Evolutionary conservation across 2,888 invertebrate genomes (phyloP).

Genomic region (Pinctada fucata): DNA sequence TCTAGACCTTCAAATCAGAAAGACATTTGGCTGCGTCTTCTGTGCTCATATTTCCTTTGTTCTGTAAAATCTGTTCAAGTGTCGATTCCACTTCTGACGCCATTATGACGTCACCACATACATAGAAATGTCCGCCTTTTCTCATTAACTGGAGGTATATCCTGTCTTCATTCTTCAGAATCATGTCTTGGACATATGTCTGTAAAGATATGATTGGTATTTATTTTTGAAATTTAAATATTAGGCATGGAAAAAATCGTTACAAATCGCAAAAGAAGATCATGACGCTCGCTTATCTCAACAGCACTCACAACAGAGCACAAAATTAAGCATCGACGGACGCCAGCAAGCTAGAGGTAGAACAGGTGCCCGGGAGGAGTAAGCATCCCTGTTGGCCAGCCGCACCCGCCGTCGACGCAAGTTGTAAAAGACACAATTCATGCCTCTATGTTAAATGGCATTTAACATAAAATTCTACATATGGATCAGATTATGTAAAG

Average conservation of each 20-base stretch:
- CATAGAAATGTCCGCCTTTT: conserved; percentile 92
- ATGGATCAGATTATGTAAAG: no score
- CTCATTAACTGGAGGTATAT: conserved; percentile 87
- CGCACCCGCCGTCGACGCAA: no score
- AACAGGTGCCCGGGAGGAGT: no score
- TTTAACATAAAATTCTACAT: no score
- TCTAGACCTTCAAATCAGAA: conserved; percentile 72
- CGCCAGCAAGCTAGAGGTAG: no score
- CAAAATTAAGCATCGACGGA: no score
- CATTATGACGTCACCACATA: conserved; percentile 98
- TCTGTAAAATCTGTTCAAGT: conserved; percentile 85
- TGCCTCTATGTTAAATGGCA: no score
- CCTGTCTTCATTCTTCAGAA: conserved; percentile 86
- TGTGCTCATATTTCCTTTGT: conserved; percentile 80
- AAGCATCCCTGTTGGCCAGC: no score
- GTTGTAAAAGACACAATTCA: no score
- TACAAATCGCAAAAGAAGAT: conserved; percentile 50
- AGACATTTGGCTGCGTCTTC: conserved; percentile 75
- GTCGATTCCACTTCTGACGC: conserved; percentile 97
- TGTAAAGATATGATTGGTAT: conserved; percentile 73
- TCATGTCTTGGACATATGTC: conserved; percentile 95
- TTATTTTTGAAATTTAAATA: no score
- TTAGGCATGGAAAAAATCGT: no score
- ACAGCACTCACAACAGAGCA: no score
- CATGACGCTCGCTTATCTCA: conserved; percentile 47